Percentiles rank a stretch among this genome's conserved stretches.
These are phyloP conservation scores for Artibeus lituratus DNA, from an alignment of 2,797 vertebrate genomes.

Conservation along the genomic window DNA sequence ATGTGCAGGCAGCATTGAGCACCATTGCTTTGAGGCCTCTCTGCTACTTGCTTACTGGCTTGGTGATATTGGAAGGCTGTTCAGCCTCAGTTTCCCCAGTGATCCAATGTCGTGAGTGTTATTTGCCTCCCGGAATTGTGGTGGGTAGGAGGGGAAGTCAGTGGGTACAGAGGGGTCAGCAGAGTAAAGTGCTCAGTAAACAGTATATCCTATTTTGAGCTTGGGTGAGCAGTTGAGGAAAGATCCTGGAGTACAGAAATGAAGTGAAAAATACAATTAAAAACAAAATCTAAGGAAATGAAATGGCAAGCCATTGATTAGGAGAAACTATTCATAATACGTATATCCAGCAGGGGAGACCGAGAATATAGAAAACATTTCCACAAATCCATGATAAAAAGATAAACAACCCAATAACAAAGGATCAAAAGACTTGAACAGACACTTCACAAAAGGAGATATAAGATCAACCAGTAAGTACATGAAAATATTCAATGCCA, in stretches of 20 bases:
- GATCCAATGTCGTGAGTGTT: not conserved
- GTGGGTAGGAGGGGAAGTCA: too few species aligned
- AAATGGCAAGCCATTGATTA: not conserved
- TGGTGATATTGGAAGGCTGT: not conserved
- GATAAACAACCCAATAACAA: not conserved
- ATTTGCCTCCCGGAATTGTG: not conserved
- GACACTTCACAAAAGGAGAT: not conserved
- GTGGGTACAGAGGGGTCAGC: not conserved
- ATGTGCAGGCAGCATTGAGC: not conserved
- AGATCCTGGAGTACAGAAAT: not conserved
- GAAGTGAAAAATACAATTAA: not conserved
- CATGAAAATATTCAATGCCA: not conserved
- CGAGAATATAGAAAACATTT: not conserved
- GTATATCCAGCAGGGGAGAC: not conserved
- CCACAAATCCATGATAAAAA: not conserved
- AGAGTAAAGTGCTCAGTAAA: not conserved
- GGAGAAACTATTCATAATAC: not conserved
- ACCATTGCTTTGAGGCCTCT: not conserved
- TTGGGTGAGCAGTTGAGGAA: not conserved
- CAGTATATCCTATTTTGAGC: not conserved
- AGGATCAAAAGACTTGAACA: not conserved
- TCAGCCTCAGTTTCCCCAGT: not conserved
- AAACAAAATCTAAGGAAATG: conserved; percentile 15
- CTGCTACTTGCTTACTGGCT: not conserved
- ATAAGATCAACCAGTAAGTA: not conserved